phyloP scores from a whole-genome alignment of 2,113 vertebrate species.

The Mirza zaza region DNA sequence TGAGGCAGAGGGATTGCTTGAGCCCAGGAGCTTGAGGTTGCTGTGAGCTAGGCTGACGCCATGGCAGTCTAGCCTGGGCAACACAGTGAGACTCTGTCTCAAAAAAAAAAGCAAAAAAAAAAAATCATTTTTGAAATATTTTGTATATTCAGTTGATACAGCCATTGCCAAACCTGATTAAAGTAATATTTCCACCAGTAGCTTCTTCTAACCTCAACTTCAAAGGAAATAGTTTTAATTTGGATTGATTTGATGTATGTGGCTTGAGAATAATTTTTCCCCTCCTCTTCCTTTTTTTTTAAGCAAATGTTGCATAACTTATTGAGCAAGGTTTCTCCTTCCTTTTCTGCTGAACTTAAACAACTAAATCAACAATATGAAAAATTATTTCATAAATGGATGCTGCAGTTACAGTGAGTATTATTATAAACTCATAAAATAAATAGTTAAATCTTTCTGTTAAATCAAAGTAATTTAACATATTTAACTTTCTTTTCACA shows the following conservation, averaged over 20 bases:
- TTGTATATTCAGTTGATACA: neutral
- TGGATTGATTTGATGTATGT: slow-evolving; percentile 19
- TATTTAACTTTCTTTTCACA: slow-evolving; percentile 47
- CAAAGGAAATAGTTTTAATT: slow-evolving; percentile 13
- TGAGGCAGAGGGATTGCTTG: no score
- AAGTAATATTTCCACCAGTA: neutral
- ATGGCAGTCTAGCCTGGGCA: no score
- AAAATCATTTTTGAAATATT: neutral
- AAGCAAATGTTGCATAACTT: slow-evolving; percentile 91
- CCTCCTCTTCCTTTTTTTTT: slow-evolving; percentile 41
- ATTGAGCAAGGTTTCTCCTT: slow-evolving; percentile 86
- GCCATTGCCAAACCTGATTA: neutral
- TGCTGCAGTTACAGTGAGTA: slow-evolving; percentile 95
- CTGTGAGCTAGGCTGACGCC: no score
- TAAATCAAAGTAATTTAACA: slow-evolving; percentile 17
- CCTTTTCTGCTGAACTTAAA: slow-evolving; percentile 90
- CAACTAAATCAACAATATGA: slow-evolving; percentile 89
- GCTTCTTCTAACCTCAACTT: neutral
- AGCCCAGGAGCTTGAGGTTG: no score
- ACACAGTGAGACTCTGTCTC: no score
- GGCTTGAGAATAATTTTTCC: slow-evolving; percentile 41
- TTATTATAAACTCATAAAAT: neutral
- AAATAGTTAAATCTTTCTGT: neutral
- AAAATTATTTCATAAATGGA: slow-evolving; percentile 94
- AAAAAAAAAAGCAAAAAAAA: no score